Conservation (phyloP, 64 coral and sea anemone species). For the Catalaphyllia jardinei region DNA sequence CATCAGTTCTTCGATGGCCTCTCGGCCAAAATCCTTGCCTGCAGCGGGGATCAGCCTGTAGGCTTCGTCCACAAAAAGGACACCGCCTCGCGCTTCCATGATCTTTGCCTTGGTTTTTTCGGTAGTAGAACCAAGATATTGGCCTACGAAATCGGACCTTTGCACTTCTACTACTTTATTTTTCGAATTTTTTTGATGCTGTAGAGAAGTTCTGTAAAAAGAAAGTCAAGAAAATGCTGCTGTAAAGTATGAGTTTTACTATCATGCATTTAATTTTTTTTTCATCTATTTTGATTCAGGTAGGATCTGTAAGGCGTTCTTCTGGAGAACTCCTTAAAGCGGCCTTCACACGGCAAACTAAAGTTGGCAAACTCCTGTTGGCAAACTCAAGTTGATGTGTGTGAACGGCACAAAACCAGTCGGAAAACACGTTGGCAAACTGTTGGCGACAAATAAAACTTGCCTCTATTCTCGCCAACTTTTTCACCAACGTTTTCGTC, state of each 20-base stretch:
- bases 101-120: conserved; percentile 46
- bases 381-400: too few relatives aligned
- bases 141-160: conserved; percentile 42
- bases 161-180: conserved; percentile 63
- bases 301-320: not conserved
- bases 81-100: conserved; percentile 8
- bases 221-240: too few relatives aligned
- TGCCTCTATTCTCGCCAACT: too few relatives aligned
- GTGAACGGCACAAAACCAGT: too few relatives aligned
- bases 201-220: conserved; percentile 44
- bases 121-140: conserved; percentile 40
- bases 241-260: not conserved
- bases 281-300: not conserved
- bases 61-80: conserved; percentile 53
- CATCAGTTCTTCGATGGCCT: conserved; percentile 56
- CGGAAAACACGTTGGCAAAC: too few relatives aligned
- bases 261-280: not conserved
- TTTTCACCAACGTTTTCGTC: too few relatives aligned
- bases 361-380: too few relatives aligned
- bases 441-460: too few relatives aligned
- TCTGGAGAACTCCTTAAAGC: too few relatives aligned
- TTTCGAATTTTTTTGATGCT: conserved; percentile 41
- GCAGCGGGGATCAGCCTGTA: conserved; percentile 22
- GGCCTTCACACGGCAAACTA: too few relatives aligned
- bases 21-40: conserved; percentile 47